These are phyloP conservation scores for Spheniscus mendiculus DNA, from an alignment of 2,113 vertebrate genomes.

Conservation along the genomic window DNA sequence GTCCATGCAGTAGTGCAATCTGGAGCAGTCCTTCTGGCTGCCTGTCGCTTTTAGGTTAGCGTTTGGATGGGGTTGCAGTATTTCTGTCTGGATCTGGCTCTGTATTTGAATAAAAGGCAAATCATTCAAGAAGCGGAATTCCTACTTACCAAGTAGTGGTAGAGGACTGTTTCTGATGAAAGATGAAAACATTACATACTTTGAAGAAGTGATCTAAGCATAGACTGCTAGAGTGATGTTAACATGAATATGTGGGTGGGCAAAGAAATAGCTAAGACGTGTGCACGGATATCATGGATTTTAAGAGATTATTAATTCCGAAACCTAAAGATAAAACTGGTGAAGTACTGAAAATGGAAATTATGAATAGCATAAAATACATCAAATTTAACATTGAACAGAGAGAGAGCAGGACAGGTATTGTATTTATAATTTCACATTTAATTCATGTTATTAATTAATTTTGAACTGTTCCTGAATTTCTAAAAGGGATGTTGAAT, in stretches of 20 bases:
- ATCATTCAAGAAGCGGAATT: not conserved
- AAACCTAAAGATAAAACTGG: conserved; percentile 1
- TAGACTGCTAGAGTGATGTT: not conserved
- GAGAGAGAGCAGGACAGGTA: not conserved
- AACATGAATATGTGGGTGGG: not conserved
- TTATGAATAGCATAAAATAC: not conserved
- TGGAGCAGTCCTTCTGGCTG: not conserved
- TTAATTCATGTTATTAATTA: not conserved
- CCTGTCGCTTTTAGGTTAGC: not conserved
- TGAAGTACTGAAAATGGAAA: conserved; percentile 9
- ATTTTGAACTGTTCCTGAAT: not conserved
- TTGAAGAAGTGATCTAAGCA: not conserved
- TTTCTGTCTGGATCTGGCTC: not conserved
- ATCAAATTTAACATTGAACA: not conserved
- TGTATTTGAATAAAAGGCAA: not conserved
- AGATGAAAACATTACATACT: not conserved
- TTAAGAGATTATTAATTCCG: not conserved
- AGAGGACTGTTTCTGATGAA: not conserved
- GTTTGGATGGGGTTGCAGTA: not conserved
- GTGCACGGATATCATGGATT: not conserved
- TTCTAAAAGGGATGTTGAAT: not conserved
- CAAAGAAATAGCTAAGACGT: not conserved
- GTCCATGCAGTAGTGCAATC: accelerated
- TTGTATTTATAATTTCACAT: not conserved
- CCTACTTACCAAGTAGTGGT: not conserved